Evolutionary conservation across 2,888 invertebrate genomes (phyloP).

Genomic region (Neoscelio sp.): DNA sequence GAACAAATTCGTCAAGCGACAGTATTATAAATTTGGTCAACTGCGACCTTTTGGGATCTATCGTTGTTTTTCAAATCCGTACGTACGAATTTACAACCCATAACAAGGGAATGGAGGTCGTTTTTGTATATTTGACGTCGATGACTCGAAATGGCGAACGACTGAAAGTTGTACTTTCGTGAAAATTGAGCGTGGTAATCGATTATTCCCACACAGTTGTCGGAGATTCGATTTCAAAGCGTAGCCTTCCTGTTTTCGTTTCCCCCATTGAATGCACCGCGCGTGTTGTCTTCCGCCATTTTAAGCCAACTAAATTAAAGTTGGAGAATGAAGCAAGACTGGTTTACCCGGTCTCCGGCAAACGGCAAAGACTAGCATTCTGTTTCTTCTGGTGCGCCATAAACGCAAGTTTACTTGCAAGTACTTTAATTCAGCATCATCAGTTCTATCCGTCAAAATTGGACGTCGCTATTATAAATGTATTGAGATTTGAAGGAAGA

Average conservation of each 20-base stretch:
- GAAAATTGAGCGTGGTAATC: conserved; percentile 69
- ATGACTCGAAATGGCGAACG: too few relatives aligned
- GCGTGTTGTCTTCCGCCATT: conserved; percentile 70
- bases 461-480: too few relatives aligned
- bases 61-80: too few relatives aligned
- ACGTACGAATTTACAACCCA: too few relatives aligned
- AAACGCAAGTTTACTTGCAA: too few relatives aligned
- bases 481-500: too few relatives aligned
- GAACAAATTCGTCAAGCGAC: too few relatives aligned
- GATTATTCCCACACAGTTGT: conserved; percentile 69
- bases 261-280: conserved; percentile 66
- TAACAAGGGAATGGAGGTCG: too few relatives aligned
- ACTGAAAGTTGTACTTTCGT: conserved; percentile 58
- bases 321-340: conserved; percentile 67
- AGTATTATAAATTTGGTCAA: too few relatives aligned
- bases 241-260: conserved; percentile 57
- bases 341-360: conserved; percentile 59
- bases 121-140: too few relatives aligned
- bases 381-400: conserved; percentile 65
- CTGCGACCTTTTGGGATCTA: too few relatives aligned
- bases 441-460: conserved; percentile 50
- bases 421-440: conserved; percentile 63
- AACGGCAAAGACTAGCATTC: conserved; percentile 62
- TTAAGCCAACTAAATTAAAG: conserved; percentile 70
- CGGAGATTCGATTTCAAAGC: conserved; percentile 73